Evolutionary conservation across 2,797 vertebrate genomes (phyloP), one percentile per base, ranked within the genome.

Genomic region (Enoplosus armatus): DNA sequence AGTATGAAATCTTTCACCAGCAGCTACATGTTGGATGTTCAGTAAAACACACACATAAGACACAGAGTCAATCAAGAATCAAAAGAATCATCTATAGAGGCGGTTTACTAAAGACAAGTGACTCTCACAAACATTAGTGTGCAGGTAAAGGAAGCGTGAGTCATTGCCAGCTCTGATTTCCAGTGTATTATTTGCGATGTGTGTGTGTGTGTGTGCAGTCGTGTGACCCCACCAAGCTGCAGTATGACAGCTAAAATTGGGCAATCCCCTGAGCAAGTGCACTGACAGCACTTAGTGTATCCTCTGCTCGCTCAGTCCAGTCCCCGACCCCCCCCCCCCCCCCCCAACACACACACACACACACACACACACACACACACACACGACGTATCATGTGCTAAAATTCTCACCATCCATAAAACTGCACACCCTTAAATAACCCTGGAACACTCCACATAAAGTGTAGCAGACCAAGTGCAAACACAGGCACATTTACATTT

Each of bases 141-240:
- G n/a, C n/a, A n/a, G n/a, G n/a, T n/a, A n/a, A n/a, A n/a, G n/a
- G n/a, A n/a, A n/a, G n/a, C n/a, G n/a, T n/a, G n/a, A n/a, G n/a
- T n/a, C n/a, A n/a, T n/a, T n/a, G n/a, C n/a, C n/a, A n/a, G n/a
- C n/a, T n/a, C n/a, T n/a, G n/a, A n/a, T n/a, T n/a, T n/a, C n/a
- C n/a, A n/a, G 59, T 12, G 2, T 3, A 29, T 56, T 31, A 59
- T 79, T 18, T 55, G 67, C 54, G 22, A 54, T n/a, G 45, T 47
- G 41, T 4, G 39, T n/a, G 6, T 3, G 31, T 18, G 48, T 10
- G 63, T 48, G 61, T 66, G 58, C 61, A 69, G 59, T 48, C n/a
- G 18, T 58, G 33, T 59, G 75, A 90, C 75, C 81, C 72, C 65
- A 20, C 75, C 51, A 82, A 79, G 78, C 79, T 72, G 74, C 82